Percentiles rank a stretch among this genome's conserved stretches.
Evolutionary conservation across 2,888 invertebrate genomes (phyloP).

Genomic region (Caenorhabditis virilis): DNA sequence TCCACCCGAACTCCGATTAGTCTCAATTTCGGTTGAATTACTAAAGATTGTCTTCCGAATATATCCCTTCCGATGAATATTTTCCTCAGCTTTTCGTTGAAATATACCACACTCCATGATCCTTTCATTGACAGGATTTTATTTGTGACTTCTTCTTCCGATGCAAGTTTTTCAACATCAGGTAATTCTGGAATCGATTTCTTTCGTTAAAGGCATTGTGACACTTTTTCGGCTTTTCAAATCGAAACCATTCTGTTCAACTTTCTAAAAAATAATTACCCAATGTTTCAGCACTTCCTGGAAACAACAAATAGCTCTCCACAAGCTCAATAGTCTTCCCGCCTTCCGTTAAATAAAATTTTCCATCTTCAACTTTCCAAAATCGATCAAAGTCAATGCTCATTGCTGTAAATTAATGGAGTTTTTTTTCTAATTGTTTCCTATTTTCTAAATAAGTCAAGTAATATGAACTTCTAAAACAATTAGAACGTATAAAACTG

Average conservation of each 20-base stretch:
- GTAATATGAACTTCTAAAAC: too few species aligned
- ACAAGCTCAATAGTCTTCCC: background rate
- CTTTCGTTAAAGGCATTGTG: background rate
- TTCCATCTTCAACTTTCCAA: conserved; percentile 11
- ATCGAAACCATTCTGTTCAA: too few species aligned
- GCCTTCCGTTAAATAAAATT: conserved; percentile 1
- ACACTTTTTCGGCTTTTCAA: background rate
- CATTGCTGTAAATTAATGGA: too few species aligned
- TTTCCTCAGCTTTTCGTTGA: conserved; percentile 5
- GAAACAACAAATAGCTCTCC: conserved; percentile 9
- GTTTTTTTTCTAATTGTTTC: too few species aligned
- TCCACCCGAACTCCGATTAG: conserved; percentile 17
- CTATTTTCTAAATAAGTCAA: too few species aligned
- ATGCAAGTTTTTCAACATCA: background rate
- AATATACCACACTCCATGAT: conserved; percentile 28
- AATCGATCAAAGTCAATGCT: conserved; percentile 17
- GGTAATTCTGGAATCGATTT: background rate
- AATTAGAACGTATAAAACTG: too few species aligned
- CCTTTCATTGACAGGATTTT: conserved; percentile 16
- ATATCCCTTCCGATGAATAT: conserved; percentile 47
- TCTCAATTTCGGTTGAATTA: conserved; percentile 5
- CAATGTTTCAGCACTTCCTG: conserved; percentile 14
- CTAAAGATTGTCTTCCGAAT: conserved; percentile 49
- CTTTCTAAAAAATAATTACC: background rate
- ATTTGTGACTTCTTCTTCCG: conserved; percentile 5